Evolutionary conservation across 2,113 vertebrate species (phyloP).

Genomic region (Orthonyx spaldingii): DNA sequence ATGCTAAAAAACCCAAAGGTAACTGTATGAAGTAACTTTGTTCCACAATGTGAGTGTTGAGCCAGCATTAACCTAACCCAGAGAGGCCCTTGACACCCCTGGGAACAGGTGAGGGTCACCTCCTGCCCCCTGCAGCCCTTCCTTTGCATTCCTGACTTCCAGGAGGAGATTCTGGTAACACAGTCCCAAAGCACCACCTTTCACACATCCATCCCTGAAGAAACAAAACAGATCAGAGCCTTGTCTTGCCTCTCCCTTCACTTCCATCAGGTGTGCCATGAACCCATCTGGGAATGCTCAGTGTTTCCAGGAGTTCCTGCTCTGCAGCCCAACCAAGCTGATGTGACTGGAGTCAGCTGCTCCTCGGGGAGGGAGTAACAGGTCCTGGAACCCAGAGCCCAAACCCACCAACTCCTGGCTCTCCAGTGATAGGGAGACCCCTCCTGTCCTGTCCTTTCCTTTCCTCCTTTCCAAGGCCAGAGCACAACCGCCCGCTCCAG

Average conservation of each 20-base stretch:
- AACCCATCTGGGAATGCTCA: neutral
- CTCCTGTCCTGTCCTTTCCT: no score
- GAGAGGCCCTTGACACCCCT: neutral
- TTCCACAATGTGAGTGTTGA: neutral
- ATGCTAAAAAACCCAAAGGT: neutral
- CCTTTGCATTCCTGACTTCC: neutral
- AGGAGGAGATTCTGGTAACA: neutral
- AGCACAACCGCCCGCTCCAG: neutral
- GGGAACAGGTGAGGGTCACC: neutral
- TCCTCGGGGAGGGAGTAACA: neutral
- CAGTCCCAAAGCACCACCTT: neutral
- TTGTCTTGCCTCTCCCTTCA: neutral
- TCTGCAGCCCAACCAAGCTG: neutral
- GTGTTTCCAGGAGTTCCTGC: neutral
- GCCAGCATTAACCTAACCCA: neutral
- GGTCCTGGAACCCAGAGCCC: neutral
- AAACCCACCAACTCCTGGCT: neutral
- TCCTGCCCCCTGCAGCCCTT: neutral
- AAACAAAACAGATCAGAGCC: neutral
- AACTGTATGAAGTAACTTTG: neutral
- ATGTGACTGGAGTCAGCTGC: neutral
- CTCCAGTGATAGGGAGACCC: rapidly evolving
- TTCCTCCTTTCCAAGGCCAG: neutral
- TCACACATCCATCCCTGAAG: neutral
- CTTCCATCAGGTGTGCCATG: neutral